Base-by-base conservation (phyloP, 1,140 invertebrate species). In the Polyergus mexicanus region DNA sequence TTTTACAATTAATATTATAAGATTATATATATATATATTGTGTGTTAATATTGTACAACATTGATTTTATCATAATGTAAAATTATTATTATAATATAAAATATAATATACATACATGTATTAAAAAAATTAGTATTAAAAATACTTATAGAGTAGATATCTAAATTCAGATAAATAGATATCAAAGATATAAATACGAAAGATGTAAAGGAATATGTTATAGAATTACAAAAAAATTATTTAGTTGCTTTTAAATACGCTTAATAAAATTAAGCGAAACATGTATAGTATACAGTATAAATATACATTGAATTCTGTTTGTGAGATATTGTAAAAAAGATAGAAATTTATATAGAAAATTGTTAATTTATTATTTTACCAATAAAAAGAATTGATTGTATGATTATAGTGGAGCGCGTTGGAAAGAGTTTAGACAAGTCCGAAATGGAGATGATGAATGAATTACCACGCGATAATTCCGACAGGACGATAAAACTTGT, bases 401-500 rank as follows among this genome's bases (percentile, higher is more conserved):
- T 28, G 25, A 28, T 87, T 86, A 47, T 84, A 95, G 94, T 95
- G 81, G 93, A 95, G 89, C 94, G 96, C 71, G 93, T 84, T 41
- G 95, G 95, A 87, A 95, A 96, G 89, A 92, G 94, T 63, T 69
- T 95, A 91, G 7, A 72, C 3, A 95, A 92, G 91, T 95, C 94
- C 6, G 96, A 96, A 84, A 94, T 95, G 54, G 95, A 96, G 68
- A 74, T 96, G 0, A 77, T 95, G 88, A 93, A 92, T 38, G 93
- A 95, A 74, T 92, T 97, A 28, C 96, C 96, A 13, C 90, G 93
- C 54, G 95, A 96, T 32, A 85, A 91, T 0, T 90, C 95, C 2
- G 95, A 96, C 56, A 96, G 95, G 60, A 93, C 94, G 16, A 91
- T 96, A 22, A 95, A 95, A 38, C 89, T 97, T 2, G 85, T 95